Evolutionary conservation across 2,888 invertebrate species (phyloP).

Genomic region (Agrochola circellaris): DNA sequence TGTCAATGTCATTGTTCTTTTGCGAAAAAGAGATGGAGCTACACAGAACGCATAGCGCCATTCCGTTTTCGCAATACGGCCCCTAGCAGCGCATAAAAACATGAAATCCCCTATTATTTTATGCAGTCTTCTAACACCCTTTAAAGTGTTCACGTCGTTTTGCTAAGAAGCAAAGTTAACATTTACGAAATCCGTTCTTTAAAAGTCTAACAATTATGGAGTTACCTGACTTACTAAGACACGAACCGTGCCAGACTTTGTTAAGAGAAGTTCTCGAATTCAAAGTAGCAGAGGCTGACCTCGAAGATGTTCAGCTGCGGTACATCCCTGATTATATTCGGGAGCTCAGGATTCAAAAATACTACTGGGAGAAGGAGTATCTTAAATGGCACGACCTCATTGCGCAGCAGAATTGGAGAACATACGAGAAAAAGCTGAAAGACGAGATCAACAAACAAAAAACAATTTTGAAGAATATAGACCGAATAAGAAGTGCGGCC

Average conservation of each 20-base stretch:
- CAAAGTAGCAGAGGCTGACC: neutral
- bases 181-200: neutral
- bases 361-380: constrained; percentile 6
- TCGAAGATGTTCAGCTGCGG: neutral
- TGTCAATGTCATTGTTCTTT: neutral
- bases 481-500: neutral
- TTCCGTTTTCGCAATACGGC: neutral
- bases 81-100: neutral
- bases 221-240: neutral
- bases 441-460: neutral
- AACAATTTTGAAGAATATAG: constrained; percentile 6
- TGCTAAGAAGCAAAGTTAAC: neutral
- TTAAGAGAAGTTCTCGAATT: neutral
- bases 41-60: neutral
- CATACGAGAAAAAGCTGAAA: neutral
- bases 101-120: neutral
- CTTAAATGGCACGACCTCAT: neutral
- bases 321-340: constrained; percentile 26
- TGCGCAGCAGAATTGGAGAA: neutral
- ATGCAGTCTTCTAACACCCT: neutral
- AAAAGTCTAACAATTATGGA: constrained; percentile 6
- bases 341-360: neutral
- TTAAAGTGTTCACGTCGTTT: neutral
- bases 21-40: neutral
- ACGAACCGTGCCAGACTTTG: neutral